Evolutionary conservation across 1,140 invertebrate genomes (phyloP).

Genomic region (Zaprionus gabonicus): DNA sequence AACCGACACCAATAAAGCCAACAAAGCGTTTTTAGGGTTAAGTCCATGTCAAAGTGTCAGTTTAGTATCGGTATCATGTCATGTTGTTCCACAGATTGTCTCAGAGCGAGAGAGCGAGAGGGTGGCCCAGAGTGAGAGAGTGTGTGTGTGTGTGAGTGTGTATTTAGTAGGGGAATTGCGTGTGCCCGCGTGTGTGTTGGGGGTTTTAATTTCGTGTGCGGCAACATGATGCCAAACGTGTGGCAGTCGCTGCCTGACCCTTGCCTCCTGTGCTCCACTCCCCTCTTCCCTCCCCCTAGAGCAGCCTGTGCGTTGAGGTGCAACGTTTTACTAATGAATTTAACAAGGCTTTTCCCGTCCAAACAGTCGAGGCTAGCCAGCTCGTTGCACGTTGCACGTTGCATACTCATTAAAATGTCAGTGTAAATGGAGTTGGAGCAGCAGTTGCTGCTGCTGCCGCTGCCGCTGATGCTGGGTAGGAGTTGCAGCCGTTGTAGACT

Average conservation of each 20-base stretch:
- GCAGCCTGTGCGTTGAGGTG: conserved; percentile 62
- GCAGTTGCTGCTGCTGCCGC: conserved; percentile 9
- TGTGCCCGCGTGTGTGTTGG: conserved; percentile 20
- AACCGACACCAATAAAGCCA: conserved; percentile 82
- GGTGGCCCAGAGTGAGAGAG: neutral
- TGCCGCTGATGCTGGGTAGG: neutral
- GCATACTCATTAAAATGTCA: conserved; percentile 81
- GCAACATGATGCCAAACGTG: conserved; percentile 79
- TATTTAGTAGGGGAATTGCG: conserved; percentile 9
- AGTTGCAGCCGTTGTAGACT: conserved; percentile 31
- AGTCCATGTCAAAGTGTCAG: conserved; percentile 84
- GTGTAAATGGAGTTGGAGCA: conserved; percentile 58
- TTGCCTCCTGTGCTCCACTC: neutral
- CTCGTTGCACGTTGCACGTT: conserved; percentile 69
- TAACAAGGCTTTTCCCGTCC: conserved; percentile 68
- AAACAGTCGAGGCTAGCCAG: conserved; percentile 10
- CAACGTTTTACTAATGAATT: conserved; percentile 82
- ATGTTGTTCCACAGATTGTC: conserved; percentile 70
- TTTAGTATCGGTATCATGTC: conserved; percentile 85
- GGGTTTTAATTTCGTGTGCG: conserved; percentile 76
- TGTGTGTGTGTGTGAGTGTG: conserved; percentile 26
- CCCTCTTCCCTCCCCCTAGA: no score
- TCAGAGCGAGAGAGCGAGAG: neutral
- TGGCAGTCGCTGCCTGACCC: conserved; percentile 35
- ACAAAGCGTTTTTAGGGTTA: conserved; percentile 84